Evolutionary conservation across 2,797 vertebrate species (phyloP), one percentile per base, ranked within the genome.

Genomic region (Pagetopsis macropterus): DNA sequence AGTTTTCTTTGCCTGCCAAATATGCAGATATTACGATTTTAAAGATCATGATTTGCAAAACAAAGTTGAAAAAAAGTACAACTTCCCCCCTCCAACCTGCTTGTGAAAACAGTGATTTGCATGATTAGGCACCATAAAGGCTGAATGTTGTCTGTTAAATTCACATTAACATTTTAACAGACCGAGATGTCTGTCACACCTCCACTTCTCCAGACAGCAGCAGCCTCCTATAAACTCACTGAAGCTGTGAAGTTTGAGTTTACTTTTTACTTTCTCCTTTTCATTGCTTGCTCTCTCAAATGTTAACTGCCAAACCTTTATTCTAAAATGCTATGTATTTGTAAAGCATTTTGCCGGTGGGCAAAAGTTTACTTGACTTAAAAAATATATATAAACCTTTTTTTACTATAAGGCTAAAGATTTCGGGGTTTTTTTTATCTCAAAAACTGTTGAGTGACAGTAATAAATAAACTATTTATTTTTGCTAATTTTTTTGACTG

Each of bases 21-120:
- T 27, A 46, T 48, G 52, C 31, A 16, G 14, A 44, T 46, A 23
- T 23, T 66, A 48, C 2, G 3, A 65, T 11, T 41, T 66, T 62
- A 40, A 51, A 57, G 19, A 12, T 49, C 9, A 27, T 14, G 21
- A 51, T 45, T 57, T 21, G 10, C 46, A 50, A 21, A 23, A 5
- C 31, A 16, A 33, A 33, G 33, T 33, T 33, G 31, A 1, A 23
- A 61, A 65, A 21, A 2, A 23, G 3, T 19, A 52, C 21, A 50
- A 15, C 15, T 51, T 3, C 19, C 13, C 4, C n/a, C 10, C 40
- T 19, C 16, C 21, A 21, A 11, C n/a, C 15, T 55, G 5, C 15
- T 65, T 64, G 43, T 48, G 44, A 70, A 31, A 61, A 61, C 6
- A 33, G 12, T 17, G 10, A 27, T 62, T 72, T 54, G 9, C 37